These are phyloP conservation scores for Nothura maculosa DNA, from an alignment of 2,797 vertebrate genomes.

Conservation along the genomic window DNA sequence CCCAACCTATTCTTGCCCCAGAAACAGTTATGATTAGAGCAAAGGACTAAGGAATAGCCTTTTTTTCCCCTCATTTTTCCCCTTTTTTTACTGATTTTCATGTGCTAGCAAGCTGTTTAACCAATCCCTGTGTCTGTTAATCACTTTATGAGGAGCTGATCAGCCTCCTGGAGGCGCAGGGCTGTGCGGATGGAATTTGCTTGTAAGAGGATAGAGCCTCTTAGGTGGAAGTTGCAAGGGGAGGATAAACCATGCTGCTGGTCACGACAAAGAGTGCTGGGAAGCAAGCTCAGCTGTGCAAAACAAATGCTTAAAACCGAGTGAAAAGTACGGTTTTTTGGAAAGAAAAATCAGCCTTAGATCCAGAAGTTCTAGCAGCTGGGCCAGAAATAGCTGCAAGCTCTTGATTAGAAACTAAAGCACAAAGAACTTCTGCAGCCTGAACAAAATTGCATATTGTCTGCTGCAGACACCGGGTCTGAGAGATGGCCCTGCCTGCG, in stretches of 20 bases:
- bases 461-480: not conserved
- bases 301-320: not conserved
- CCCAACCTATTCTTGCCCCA: not conserved
- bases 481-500: not conserved
- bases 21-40: not conserved
- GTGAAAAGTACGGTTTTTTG: not conserved
- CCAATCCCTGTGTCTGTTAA: not conserved
- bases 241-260: not conserved
- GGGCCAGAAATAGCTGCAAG: constrained; percentile 38
- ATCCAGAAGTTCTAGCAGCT: not conserved
- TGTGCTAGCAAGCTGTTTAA: not conserved
- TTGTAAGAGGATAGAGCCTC: not conserved
- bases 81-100: not conserved
- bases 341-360: constrained; percentile 1
- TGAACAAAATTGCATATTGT: constrained; percentile 20
- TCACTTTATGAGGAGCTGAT: not conserved
- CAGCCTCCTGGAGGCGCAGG: not conserved
- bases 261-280: not conserved
- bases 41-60: not conserved
- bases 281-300: not conserved
- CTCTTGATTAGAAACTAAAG: constrained; percentile 33
- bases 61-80: not conserved
- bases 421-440: constrained; percentile 27
- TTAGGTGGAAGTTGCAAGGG: not conserved
- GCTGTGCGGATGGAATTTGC: not conserved